Evolutionary conservation across 2,113 vertebrate genomes (phyloP).

Genomic region (Scatophagus argus): DNA sequence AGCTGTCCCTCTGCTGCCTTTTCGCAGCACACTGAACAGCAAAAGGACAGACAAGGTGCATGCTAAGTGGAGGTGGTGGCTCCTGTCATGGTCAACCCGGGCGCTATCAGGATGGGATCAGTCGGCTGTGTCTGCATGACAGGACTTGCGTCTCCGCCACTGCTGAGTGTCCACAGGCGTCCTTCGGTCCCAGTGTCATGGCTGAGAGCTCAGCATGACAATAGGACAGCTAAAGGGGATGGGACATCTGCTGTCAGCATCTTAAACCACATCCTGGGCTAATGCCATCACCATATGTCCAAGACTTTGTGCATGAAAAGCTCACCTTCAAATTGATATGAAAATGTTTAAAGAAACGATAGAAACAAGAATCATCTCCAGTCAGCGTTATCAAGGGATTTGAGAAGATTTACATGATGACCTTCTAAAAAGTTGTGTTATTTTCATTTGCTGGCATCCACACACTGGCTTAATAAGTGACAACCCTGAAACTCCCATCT

Average conservation of each 20-base stretch:
- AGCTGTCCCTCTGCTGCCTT: slow-evolving; percentile 32
- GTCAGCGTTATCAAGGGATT: not conserved
- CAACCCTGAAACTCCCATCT: slow-evolving; percentile 15
- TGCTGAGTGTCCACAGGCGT: slow-evolving; percentile 48
- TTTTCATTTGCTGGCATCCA: slow-evolving; percentile 5
- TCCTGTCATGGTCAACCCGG: slow-evolving; percentile 61
- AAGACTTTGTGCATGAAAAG: not conserved
- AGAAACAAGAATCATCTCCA: not conserved
- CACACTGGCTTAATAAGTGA: slow-evolving; percentile 22
- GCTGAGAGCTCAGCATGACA: slow-evolving; percentile 60
- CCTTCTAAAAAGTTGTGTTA: slow-evolving; percentile 34
- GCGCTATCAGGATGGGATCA: slow-evolving; percentile 61
- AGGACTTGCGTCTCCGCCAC: slow-evolving; percentile 29
- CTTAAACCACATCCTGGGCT: slow-evolving; percentile 25
- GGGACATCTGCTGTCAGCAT: slow-evolving; percentile 41
- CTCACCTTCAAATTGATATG: not conserved
- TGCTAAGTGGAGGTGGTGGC: slow-evolving; percentile 51
- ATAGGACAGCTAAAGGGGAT: slow-evolving; percentile 37
- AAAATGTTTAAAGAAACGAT: not conserved
- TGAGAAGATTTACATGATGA: slow-evolving; percentile 12
- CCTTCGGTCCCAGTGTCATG: slow-evolving; percentile 36
- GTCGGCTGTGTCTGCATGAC: slow-evolving; percentile 58
- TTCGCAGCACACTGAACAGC: slow-evolving; percentile 49
- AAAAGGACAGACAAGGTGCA: slow-evolving; percentile 48
- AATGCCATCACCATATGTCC: slow-evolving; percentile 42